These are phyloP conservation scores for Oryzias dopingdopingensis DNA, from an alignment of 2,797 vertebrate species.

Conservation along the genomic window DNA sequence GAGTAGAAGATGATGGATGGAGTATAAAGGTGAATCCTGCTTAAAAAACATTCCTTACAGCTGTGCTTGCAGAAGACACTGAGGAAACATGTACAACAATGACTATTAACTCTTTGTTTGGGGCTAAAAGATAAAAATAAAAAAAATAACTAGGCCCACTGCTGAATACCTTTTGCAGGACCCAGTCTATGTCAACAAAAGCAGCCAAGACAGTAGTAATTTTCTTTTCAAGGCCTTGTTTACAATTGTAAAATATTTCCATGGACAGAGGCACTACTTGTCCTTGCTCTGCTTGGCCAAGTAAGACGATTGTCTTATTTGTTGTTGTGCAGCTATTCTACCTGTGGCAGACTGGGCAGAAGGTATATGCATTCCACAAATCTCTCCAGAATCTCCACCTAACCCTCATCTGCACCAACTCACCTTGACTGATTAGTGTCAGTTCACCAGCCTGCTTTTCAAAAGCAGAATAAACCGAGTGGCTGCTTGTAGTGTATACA, in stretches of 20 bases:
- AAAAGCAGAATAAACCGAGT: background rate
- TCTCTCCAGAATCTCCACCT: conserved; percentile 26
- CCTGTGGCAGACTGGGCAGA: conserved; percentile 49
- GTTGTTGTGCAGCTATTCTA: conserved; percentile 55
- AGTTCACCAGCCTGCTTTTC: conserved; percentile 1
- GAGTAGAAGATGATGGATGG: no score
- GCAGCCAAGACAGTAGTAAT: conserved; percentile 41
- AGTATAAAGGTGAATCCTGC: no score
- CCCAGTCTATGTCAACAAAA: conserved; percentile 59
- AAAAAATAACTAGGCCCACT: conserved; percentile 15
- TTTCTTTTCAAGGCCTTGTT: conserved; percentile 63
- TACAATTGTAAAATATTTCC: conserved; percentile 61
- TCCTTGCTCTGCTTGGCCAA: conserved; percentile 61
- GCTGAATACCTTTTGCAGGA: conserved; percentile 5
- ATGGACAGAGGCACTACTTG: conserved; percentile 62
- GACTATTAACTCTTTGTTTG: conserved; percentile 52
- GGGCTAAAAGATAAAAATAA: conserved; percentile 38
- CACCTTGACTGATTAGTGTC: background rate
- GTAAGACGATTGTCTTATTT: conserved; percentile 51
- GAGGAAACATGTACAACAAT: conserved; percentile 38
- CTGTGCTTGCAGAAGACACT: conserved; percentile 8
- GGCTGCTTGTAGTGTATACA: no score
- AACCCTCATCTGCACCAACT: background rate
- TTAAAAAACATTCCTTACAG: no score
- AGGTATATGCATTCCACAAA: conserved; percentile 19